Conservation (phyloP, 2,113 vertebrate species). For the Brachirus orientalis region DNA sequence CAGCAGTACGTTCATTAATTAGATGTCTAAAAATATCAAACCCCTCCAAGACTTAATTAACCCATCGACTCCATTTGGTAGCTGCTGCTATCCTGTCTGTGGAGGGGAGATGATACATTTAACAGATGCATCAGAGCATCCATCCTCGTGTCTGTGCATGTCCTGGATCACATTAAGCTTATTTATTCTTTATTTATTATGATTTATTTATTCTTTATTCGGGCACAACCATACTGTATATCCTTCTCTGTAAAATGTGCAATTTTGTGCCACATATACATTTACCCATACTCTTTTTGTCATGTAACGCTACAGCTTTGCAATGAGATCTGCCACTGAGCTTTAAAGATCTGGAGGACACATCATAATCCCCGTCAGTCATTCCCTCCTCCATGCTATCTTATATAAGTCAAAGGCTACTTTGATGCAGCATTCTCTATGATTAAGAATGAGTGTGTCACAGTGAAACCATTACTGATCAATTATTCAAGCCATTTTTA, state of each 20-base stretch:
- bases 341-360: too few relatives aligned
- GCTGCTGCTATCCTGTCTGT: constrained; percentile 57
- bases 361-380: constrained; percentile 29
- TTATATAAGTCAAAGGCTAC: constrained; percentile 18
- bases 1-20: constrained; percentile 78
- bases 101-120: constrained; percentile 46
- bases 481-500: constrained; percentile 40
- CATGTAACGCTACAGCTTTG: background rate
- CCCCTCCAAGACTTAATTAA: constrained; percentile 86
- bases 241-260: too few relatives aligned
- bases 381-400: background rate
- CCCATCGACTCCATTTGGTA: constrained; percentile 72
- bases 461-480: constrained; percentile 46
- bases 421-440: constrained; percentile 5
- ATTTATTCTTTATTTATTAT: background rate
- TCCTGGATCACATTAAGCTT: constrained; percentile 6
- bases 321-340: background rate
- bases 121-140: background rate
- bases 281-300: too few relatives aligned
- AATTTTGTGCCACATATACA: too few relatives aligned
- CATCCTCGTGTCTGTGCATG: background rate
- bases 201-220: background rate
- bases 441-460: constrained; percentile 16
- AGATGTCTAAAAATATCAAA: constrained; percentile 85
- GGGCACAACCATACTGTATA: background rate